Evolutionary conservation across 1,140 invertebrate genomes (phyloP).

Genomic region (Megathymus violae): DNA sequence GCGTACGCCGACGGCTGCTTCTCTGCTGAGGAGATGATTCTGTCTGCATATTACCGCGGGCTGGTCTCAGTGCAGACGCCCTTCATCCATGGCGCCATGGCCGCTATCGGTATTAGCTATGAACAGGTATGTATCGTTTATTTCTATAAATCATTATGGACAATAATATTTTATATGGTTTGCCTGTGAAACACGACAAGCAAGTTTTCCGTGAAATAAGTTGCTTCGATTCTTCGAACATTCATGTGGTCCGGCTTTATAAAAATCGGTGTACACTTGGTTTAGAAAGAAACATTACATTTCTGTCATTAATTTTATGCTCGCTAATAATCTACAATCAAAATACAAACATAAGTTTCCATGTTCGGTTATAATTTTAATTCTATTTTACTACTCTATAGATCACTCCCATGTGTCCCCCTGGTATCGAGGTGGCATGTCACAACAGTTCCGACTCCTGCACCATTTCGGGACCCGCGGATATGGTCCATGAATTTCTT

Average conservation of each 20-base stretch:
- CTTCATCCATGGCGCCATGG: slow-evolving; percentile 89
- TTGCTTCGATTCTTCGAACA: too few relatives aligned
- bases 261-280: too few relatives aligned
- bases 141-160: too few relatives aligned
- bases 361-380: not conserved
- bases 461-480: slow-evolving; percentile 90
- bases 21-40: slow-evolving; percentile 91
- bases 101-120: slow-evolving; percentile 86
- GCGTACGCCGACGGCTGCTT: slow-evolving; percentile 93
- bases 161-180: too few relatives aligned
- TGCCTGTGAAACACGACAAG: too few relatives aligned
- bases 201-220: too few relatives aligned
- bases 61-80: slow-evolving; percentile 89
- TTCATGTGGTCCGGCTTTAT: too few relatives aligned
- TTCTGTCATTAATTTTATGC: too few relatives aligned
- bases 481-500: slow-evolving; percentile 86
- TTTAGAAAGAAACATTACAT: too few relatives aligned
- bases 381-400: slow-evolving; percentile 17
- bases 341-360: too few relatives aligned
- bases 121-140: slow-evolving; percentile 57
- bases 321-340: too few relatives aligned
- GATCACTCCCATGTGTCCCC: slow-evolving; percentile 85
- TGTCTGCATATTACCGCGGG: slow-evolving; percentile 91
- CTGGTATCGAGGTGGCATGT: slow-evolving; percentile 89
- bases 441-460: slow-evolving; percentile 90